A percentile compares a stretch with the other conserved stretches of the same genome.
phyloP scores from a whole-genome alignment of 2,888 invertebrate genomes.

The Synanthedon formicaeformis region DNA sequence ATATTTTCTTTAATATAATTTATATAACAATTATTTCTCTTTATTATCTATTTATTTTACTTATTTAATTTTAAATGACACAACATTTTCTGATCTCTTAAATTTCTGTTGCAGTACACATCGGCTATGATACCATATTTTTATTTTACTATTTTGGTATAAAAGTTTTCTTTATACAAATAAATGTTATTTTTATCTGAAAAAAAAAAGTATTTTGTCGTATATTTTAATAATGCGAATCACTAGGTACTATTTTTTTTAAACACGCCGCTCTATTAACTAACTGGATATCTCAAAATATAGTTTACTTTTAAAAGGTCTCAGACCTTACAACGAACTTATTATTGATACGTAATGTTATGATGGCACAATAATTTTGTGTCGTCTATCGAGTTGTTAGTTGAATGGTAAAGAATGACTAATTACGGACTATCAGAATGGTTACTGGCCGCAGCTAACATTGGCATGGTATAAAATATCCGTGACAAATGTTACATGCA shows the following conservation, averaged over 20 bases:
- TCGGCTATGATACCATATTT: slow-evolving; percentile 21
- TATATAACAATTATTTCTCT: slow-evolving; percentile 37
- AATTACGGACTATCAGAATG: slow-evolving; percentile 23
- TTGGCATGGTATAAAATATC: slow-evolving; percentile 28
- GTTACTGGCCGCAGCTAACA: slow-evolving; percentile 43
- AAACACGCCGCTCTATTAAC: no score
- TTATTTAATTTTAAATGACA: slow-evolving; percentile 58
- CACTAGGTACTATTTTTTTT: no score
- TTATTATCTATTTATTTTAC: slow-evolving; percentile 52
- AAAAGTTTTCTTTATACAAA: not conserved
- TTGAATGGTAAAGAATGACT: slow-evolving; percentile 1
- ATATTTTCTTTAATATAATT: slow-evolving; percentile 57
- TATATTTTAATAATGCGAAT: no score
- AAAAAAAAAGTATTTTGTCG: no score
- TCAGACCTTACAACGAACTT: not conserved
- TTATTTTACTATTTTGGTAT: not conserved
- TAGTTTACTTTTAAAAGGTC: slow-evolving; percentile 6
- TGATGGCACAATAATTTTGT: slow-evolving; percentile 51
- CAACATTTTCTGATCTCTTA: slow-evolving; percentile 52
- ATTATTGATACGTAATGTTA: slow-evolving; percentile 8
- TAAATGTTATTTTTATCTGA: no score
- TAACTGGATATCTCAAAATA: slow-evolving; percentile 4
- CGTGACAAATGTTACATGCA: slow-evolving; percentile 1
- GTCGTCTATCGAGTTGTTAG: slow-evolving; percentile 26
- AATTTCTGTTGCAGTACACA: slow-evolving; percentile 29